Base-by-base conservation (phyloP, 2,113 vertebrate genomes). In the Apaloderma vittatum region DNA sequence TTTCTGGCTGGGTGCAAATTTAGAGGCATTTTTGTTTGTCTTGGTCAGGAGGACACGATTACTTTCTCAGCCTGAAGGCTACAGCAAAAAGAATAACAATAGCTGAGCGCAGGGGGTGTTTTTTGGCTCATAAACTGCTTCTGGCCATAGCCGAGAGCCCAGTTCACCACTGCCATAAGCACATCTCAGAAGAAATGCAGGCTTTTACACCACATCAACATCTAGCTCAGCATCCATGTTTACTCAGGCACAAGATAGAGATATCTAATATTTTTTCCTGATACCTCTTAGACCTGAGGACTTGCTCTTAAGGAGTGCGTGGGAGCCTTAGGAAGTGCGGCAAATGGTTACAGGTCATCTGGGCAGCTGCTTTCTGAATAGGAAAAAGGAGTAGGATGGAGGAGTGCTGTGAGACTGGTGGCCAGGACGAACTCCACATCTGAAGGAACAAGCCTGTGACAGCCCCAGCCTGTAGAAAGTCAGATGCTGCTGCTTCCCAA, bases 261-360 rank as follows among this genome's bases (percentile, higher is more conserved):
- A n/a, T 34, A 52, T 12, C 24, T 78, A 66, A 34, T 32, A 45
- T 34, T 66, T 48, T 10, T 58, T 62, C 49, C 48, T 32, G 2
- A 48, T 84, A 8, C 30, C 37, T 40, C 51, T 36, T 52, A 57
- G 43, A 45, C 8, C 74, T 78, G 61, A 29, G 29, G 67, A 3
- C 24, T 49, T 46, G 48, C 34, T 55, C 17, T 1, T 9, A 30
- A 40, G n/a, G 24, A n/a, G 6, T 4, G 8, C 34, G 6, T 2
- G 4, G n/a, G 36, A 76, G 22, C 36, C 48, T 15, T 29, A 66
- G 77, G 32, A 22, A 61, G 48, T 11, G 16, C 49, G 23, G 32
- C 4, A 10, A 30, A 8, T 3, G 11, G 46, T 58, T 21, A 21
- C 17, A 73, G 49, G 6, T 68, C 2, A 1, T 5, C 8, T 0